Conservation (phyloP, 2,797 vertebrate genomes). For the Esox lucius region DNA sequence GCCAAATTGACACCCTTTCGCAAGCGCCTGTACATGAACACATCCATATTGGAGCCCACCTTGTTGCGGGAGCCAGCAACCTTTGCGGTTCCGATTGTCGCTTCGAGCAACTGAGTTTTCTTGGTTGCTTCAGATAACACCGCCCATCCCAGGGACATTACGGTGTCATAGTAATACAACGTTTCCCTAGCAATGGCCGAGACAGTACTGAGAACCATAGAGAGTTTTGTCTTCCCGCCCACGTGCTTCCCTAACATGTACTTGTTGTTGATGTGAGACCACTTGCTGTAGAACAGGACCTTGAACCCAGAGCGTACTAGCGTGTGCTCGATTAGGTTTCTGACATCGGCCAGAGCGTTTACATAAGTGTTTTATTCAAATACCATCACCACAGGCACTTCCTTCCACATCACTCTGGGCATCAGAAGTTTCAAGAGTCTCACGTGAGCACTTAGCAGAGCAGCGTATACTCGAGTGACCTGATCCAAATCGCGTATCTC, state of each 20-base stretch:
- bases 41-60: neutral
- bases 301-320: neutral
- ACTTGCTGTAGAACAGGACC: conserved; percentile 6
- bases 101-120: neutral
- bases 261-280: neutral
- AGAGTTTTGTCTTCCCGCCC: neutral
- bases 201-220: neutral
- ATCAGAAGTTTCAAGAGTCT: neutral
- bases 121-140: neutral
- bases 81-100: neutral
- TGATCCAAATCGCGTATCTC: neutral
- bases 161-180: too few relatives aligned
- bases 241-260: conserved; percentile 6
- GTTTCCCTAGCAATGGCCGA: neutral
- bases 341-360: neutral
- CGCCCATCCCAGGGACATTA: too few relatives aligned
- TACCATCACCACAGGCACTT: neutral
- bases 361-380: conserved; percentile 5
- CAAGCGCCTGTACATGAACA: neutral
- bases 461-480: neutral
- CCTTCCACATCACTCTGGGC: conserved; percentile 1
- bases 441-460: neutral
- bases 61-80: neutral
- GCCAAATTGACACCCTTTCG: neutral
- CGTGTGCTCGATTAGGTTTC: neutral